Base-by-base conservation (phyloP, 2,888 invertebrate genomes). In the Stenchaetothrips biformis region DNA sequence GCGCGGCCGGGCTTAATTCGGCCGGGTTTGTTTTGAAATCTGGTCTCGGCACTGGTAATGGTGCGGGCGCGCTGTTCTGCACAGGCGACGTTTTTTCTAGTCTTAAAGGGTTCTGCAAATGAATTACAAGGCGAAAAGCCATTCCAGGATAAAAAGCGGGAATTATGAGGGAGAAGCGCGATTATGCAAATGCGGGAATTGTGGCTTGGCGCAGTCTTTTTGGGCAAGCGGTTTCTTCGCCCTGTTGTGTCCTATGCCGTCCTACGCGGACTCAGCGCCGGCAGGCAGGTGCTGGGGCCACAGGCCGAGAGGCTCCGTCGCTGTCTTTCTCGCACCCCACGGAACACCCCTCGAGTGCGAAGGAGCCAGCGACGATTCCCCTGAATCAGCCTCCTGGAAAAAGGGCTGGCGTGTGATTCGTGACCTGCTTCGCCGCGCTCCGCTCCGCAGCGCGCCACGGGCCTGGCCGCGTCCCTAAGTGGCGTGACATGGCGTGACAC, bases 61-160 rank as follows among this genome's bases (percentile, higher is more conserved):
- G 67, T 25, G 67, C 67, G 67, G 67, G 2, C 37, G 37, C 37
- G 37, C 37, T 37, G 37, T 37, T 37, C 37, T 37, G 37, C 53
- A 16, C 53, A 16, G 53, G 53, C 67, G 67, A 74, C 67, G 67
- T 74, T 74, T 74, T 74, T 74, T 74, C 67, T 74, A 74, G 25
- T 74, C 67, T 74, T 74, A 74, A 74, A 74, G 67, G 67, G 67
- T 74, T 74, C 67, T 74, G 67, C 67, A 74, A 74, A 74, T 74
- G 67, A 74, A 74, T 74, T 74, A 74, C 67, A 74, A 74, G 67
- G 67, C 67, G 67, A 25, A 74, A 74, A 74, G 67, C 67, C 67
- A 74, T 74, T 21, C 67, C 67, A 25, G 67, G 25, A 74, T 74
- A 74, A 74, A 74, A 74, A 74, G 67, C 7, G 67, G 67, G 67